Percentiles rank a stretch among this genome's conserved stretches.
These are phyloP conservation scores for Leptothorax acervorum DNA, from an alignment of 2,888 invertebrate species.

Conservation along the genomic window DNA sequence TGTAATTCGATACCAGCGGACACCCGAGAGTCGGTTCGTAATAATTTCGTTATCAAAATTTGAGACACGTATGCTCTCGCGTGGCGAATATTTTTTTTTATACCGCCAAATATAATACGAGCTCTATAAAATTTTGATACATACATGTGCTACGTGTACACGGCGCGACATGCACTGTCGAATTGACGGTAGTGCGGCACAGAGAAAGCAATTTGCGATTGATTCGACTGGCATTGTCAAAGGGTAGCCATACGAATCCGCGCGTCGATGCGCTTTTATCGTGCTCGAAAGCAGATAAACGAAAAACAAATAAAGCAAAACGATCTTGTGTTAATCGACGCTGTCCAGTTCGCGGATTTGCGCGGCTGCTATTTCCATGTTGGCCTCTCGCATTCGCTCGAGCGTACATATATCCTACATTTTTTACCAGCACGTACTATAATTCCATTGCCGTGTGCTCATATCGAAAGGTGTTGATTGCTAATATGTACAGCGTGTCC, in stretches of 20 bases:
- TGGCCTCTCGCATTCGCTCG: constrained; percentile 46
- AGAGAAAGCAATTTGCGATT: constrained; percentile 68
- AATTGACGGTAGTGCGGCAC: constrained; percentile 43
- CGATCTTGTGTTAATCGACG: constrained; percentile 63
- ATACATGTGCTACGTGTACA: neutral
- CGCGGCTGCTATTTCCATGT: constrained; percentile 48
- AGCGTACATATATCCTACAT: constrained; percentile 23
- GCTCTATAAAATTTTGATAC: constrained; percentile 21
- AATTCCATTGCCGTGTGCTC: constrained; percentile 25
- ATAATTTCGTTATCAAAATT: constrained; percentile 39
- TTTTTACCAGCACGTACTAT: constrained; percentile 36
- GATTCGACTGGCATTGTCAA: constrained; percentile 71
- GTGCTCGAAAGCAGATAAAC: constrained; percentile 59
- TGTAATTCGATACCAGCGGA: constrained; percentile 28
- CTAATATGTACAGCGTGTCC: neutral
- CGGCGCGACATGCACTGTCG: constrained; percentile 26
- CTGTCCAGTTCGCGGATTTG: constrained; percentile 59
- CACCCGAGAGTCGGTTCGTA: constrained; percentile 7
- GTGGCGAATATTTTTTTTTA: neutral
- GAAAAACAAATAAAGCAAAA: constrained; percentile 60
- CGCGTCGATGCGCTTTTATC: constrained; percentile 61
- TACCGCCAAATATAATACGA: constrained; percentile 2
- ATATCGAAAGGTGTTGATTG: constrained; percentile 20
- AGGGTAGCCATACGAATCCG: constrained; percentile 63
- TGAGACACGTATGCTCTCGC: neutral